These are phyloP conservation scores for Crossaster papposus DNA, from an alignment of 53 echinoderm and acorn worm species.

Conservation along the genomic window DNA sequence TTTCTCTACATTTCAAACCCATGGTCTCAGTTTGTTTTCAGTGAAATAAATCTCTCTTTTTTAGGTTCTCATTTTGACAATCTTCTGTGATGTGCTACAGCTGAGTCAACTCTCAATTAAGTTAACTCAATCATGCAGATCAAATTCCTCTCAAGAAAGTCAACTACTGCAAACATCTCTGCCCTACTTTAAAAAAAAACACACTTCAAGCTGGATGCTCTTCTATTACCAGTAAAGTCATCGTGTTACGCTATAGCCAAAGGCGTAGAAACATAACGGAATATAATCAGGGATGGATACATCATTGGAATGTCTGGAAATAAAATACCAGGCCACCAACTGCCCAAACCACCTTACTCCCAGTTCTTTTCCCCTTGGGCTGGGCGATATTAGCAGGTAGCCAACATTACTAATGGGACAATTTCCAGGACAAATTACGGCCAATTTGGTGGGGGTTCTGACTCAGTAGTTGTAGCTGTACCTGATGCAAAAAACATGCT, in stretches of 20 bases:
- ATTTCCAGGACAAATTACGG: slow-evolving; percentile 45
- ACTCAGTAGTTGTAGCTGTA: background rate
- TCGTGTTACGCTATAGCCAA: slow-evolving; percentile 25
- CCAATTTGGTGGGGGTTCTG: background rate
- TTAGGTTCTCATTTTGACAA: background rate
- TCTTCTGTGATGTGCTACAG: background rate
- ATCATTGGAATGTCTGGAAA: slow-evolving; percentile 34
- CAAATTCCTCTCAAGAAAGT: slow-evolving; percentile 15
- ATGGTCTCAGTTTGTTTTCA: background rate
- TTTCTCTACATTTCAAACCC: background rate
- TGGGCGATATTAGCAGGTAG: background rate
- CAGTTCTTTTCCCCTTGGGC: slow-evolving; percentile 23
- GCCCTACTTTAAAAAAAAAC: background rate
- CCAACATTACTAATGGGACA: slow-evolving; percentile 36
- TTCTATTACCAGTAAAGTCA: slow-evolving; percentile 19
- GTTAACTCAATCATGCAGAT: slow-evolving; percentile 6
- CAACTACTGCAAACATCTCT: background rate
- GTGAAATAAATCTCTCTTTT: background rate
- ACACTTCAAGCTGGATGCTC: slow-evolving; percentile 2
- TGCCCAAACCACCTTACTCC: background rate
- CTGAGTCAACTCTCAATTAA: slow-evolving; percentile 35
- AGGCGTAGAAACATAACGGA: slow-evolving; percentile 27
- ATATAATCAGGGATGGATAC: slow-evolving; percentile 6
- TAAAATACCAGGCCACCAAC: slow-evolving; percentile 4
- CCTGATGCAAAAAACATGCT: background rate